Percentiles rank a stretch among this genome's conserved stretches.
phyloP scores from a whole-genome alignment of 2,113 vertebrate genomes.

The Solea solea region DNA sequence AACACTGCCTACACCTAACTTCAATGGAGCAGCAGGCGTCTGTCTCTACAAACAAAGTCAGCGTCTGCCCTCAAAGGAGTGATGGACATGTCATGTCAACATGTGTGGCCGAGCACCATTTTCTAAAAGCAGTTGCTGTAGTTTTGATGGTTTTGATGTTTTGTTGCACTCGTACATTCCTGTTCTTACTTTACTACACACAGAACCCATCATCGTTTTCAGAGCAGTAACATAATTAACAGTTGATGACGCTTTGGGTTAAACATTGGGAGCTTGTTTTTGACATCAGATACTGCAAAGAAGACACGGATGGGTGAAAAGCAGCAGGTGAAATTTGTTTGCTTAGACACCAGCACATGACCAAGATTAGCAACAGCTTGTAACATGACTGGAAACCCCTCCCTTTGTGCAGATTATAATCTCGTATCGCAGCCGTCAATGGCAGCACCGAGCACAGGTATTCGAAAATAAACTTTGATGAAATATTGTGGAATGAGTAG shows the following conservation, averaged over 20 bases:
- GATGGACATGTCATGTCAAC: conserved; percentile 55
- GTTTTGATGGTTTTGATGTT: conserved; percentile 41
- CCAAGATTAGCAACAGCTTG: conserved; percentile 21
- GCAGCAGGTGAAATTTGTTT: not conserved
- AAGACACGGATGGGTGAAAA: not conserved
- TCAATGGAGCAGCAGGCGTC: conserved; percentile 19
- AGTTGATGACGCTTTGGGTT: conserved; percentile 1
- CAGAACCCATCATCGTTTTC: conserved; percentile 16
- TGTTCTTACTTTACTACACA: conserved; percentile 39
- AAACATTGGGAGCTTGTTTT: not conserved
- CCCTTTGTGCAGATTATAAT: conserved; percentile 7
- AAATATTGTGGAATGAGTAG: conserved; percentile 20
- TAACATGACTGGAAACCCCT: conserved; percentile 8
- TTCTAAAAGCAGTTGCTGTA: conserved; percentile 20
- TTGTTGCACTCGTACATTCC: conserved; percentile 56
- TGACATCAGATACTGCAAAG: no score
- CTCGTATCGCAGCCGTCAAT: conserved; percentile 4
- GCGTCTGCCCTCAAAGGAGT: conserved; percentile 46
- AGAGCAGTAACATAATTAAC: conserved; percentile 28
- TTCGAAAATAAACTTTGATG: not conserved
- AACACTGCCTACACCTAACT: conserved; percentile 1
- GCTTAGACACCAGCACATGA: no score
- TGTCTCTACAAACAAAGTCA: conserved; percentile 29
- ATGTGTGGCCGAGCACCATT: conserved; percentile 25
- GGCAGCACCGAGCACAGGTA: not conserved